Base-by-base conservation (phyloP, 2,113 vertebrate species). In the Gadus macrocephalus region DNA sequence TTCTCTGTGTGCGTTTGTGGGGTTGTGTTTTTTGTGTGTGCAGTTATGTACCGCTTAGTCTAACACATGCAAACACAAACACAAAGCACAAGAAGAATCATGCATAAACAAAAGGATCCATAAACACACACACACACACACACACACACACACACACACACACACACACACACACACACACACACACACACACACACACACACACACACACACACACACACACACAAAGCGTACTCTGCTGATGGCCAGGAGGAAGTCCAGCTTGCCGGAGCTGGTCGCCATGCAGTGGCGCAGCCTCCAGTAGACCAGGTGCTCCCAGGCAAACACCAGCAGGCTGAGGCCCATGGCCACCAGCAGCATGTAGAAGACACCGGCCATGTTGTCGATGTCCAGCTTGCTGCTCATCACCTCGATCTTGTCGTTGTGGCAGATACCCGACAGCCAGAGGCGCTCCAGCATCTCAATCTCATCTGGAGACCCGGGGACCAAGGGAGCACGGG, bases 351-450 rank as follows among this genome's bases (percentile, higher is more conserved):
- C 95, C 80, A 96, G 90, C 59, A 96, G 90, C 95, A 96, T 96
- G 90, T 96, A 96, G 91, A 96, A 96, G 42, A 96, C 94, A 0
- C 95, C 95, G 0, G 95, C 95, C 95, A 96, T 96, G 89, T 96
- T 96, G 91, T 96, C 94, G 66, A 96, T 95, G 82, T 96, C 95
- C 83, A 96, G 91, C 83, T 96, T 96, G 86, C 93, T 94, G 90
- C 94, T 95, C 95, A 96, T 96, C 86, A 96, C 95, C 85, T 96
- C 95, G 74, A 95, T 95, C 84, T 96, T 96, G 88, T 96, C 95
- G 80, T 95, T 96, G 82, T 96, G 94, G 89, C 95, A 96, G 87
- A 96, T 95, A 31, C 94, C 94, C 0, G 94, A 95, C 59, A 96
- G 92, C 93, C 93, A 95, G 60, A 96, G 91, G 65, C 93, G 91